Evolutionary conservation across 2,113 vertebrate species (phyloP).

Genomic region (Heliornis fulica): DNA sequence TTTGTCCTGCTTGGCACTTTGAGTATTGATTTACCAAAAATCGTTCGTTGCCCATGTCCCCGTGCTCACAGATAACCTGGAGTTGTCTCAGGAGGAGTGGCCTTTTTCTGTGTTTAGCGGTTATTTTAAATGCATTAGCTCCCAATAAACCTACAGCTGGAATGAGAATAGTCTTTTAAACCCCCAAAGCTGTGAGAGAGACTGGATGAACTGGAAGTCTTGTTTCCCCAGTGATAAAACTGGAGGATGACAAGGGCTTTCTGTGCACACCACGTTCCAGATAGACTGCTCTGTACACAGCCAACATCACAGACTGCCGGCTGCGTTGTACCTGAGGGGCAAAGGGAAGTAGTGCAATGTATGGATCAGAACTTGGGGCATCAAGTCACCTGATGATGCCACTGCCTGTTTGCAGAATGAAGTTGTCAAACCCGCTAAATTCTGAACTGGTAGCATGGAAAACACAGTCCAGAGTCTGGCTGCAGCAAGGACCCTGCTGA

Average conservation of each 20-base stretch:
- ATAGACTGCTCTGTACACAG: rapidly evolving
- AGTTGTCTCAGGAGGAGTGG: background rate
- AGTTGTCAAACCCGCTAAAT: background rate
- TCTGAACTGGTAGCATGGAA: background rate
- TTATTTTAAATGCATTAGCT: background rate
- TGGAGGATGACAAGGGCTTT: background rate
- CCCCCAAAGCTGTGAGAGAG: background rate
- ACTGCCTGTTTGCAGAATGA: background rate
- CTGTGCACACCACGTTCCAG: background rate
- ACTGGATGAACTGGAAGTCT: background rate
- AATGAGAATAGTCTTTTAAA: background rate
- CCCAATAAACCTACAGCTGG: background rate
- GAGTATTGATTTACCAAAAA: background rate
- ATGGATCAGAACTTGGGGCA: background rate
- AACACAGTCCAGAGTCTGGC: background rate
- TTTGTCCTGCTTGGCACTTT: background rate
- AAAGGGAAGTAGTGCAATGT: background rate
- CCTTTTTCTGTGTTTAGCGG: background rate
- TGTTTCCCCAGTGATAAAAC: background rate
- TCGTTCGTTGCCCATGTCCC: background rate
- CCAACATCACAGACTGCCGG: too few species aligned
- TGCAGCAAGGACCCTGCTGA: background rate
- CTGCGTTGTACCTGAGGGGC: rapidly evolving
- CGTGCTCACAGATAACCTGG: background rate
- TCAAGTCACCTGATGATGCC: background rate